Percentiles rank a stretch among this genome's conserved stretches.
Conservation (phyloP, 2,888 invertebrate species). For the Drosophila suboccidentalis region DNA sequence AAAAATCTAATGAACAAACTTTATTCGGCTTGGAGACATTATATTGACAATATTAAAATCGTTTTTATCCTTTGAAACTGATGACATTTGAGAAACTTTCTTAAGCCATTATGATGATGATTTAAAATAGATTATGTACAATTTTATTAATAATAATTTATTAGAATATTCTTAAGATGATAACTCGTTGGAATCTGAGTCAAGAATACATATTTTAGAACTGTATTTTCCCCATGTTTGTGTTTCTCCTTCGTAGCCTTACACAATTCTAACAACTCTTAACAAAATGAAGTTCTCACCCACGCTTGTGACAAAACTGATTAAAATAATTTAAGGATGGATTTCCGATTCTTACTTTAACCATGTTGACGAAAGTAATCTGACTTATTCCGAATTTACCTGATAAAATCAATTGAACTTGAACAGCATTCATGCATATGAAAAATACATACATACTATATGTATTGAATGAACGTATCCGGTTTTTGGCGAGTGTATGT, state of each 20-base stretch:
- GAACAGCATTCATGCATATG: not conserved
- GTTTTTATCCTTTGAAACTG: too few species aligned
- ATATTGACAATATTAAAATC: not conserved
- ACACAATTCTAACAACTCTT: too few species aligned
- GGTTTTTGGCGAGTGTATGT: constrained; percentile 19
- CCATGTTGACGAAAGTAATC: not conserved
- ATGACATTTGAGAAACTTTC: too few species aligned
- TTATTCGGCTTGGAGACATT: not conserved
- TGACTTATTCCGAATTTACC: not conserved
- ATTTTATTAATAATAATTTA: too few species aligned
- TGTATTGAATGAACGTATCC: constrained; percentile 10
- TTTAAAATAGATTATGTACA: too few species aligned
- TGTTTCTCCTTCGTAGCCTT: too few species aligned
- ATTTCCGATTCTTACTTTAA: not conserved
- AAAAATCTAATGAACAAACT: not conserved
- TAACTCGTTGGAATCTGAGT: too few species aligned
- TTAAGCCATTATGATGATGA: too few species aligned
- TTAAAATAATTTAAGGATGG: not conserved
- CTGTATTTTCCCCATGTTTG: too few species aligned
- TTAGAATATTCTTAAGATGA: too few species aligned
- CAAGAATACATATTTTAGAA: too few species aligned
- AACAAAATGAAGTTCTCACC: not conserved
- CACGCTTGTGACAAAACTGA: not conserved
- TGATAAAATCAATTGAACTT: not conserved
- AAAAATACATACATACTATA: too few species aligned